These are phyloP conservation scores for Pomacea canaliculata DNA, from an alignment of 2,888 invertebrate species.

Conservation along the genomic window DNA sequence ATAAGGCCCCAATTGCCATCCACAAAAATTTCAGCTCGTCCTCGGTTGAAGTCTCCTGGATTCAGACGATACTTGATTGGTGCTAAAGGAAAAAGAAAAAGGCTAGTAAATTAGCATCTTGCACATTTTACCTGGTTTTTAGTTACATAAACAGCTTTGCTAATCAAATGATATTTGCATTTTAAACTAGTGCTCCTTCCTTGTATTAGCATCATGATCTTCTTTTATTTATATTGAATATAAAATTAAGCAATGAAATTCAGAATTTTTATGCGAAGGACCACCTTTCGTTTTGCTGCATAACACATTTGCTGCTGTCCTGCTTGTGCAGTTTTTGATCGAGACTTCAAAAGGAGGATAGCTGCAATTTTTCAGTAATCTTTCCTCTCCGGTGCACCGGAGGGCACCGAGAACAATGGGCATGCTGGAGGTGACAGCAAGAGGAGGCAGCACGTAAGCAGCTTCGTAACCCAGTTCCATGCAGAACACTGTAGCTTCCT, in stretches of 20 bases:
- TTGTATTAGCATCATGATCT: too few species aligned
- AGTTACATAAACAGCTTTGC: too few species aligned
- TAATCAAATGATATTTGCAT: too few species aligned
- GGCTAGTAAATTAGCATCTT: too few species aligned
- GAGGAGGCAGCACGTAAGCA: conserved; percentile 10
- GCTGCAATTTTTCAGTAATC: conserved; percentile 38
- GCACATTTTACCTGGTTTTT: too few species aligned
- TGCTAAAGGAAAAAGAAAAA: conserved; percentile 30
- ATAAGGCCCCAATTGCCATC: conserved; percentile 50
- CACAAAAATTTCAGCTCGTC: conserved; percentile 51
- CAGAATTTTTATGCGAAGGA: background rate
- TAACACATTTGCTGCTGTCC: conserved; percentile 45
- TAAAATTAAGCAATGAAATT: too few species aligned
- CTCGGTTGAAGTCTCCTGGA: conserved; percentile 35
- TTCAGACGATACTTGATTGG: conserved; percentile 48
- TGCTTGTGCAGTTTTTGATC: conserved; percentile 1
- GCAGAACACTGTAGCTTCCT: conserved; percentile 73
- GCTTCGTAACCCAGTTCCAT: conserved; percentile 69
- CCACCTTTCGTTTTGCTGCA: conserved; percentile 35
- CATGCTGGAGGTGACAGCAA: too few species aligned
- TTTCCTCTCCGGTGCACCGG: conserved; percentile 45
- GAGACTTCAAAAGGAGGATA: background rate
- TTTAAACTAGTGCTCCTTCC: too few species aligned
- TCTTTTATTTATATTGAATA: too few species aligned
- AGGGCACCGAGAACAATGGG: conserved; percentile 14